phyloP scores from a whole-genome alignment of 2,888 invertebrate species.

The Hemaris fuciformis region DNA sequence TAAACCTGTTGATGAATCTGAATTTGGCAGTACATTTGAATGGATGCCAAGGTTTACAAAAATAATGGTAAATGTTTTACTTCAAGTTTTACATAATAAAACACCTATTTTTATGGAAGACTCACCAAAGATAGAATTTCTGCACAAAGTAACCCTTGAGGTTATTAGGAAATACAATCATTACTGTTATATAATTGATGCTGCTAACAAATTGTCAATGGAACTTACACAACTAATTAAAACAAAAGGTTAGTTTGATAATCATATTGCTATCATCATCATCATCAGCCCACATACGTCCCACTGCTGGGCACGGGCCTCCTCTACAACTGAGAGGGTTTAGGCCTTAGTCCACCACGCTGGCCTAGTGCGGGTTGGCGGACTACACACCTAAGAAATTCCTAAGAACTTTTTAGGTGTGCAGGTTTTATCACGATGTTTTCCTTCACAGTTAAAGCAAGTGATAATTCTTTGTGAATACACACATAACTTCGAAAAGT shows the following conservation, averaged over 20 bases:
- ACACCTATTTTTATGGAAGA: conserved; percentile 32
- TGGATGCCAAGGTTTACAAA: conserved; percentile 66
- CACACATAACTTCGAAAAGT: too few species aligned
- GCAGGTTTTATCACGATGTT: too few species aligned
- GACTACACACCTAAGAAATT: too few species aligned
- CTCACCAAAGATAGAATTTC: conserved; percentile 58
- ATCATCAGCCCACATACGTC: too few species aligned
- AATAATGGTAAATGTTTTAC: conserved; percentile 68
- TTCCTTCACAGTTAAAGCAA: too few species aligned
- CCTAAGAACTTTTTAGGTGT: too few species aligned
- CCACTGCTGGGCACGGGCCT: too few species aligned
- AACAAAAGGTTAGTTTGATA: conserved; percentile 42
- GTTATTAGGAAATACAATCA: conserved; percentile 47
- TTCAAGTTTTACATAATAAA: conserved; percentile 50
- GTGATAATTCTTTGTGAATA: too few species aligned
- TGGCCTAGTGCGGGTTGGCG: too few species aligned
- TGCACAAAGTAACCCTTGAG: conserved; percentile 60
- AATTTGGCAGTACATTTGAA: conserved; percentile 57
- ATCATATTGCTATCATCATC: neutral
- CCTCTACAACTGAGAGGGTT: too few species aligned
- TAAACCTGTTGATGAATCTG: conserved; percentile 43
- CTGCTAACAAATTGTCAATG: conserved; percentile 48
- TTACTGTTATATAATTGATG: conserved; percentile 40
- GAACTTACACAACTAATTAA: conserved; percentile 49
- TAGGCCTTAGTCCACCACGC: too few species aligned